Conservation (phyloP, 2,888 invertebrate species). For the Zygaena filipendulae region DNA sequence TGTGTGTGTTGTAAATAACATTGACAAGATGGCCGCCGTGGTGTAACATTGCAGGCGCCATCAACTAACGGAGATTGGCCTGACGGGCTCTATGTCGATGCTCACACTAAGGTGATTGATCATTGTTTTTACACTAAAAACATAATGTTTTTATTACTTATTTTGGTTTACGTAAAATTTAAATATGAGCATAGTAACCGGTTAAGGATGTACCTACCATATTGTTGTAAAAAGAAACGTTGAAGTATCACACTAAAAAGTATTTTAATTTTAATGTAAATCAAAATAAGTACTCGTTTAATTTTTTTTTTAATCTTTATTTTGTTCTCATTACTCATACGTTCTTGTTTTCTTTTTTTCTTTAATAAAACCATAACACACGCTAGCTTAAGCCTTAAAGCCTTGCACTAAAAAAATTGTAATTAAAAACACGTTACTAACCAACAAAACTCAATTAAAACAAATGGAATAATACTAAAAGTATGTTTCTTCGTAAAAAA, state of each 20-base stretch:
- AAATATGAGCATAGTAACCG: constrained; percentile 15
- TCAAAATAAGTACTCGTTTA: no score
- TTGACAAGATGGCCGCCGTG: constrained; percentile 46
- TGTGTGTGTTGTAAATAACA: constrained; percentile 55
- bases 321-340: no score
- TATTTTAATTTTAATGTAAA: no score
- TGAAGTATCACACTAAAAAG: no score
- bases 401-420: constrained; percentile 21
- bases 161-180: constrained; percentile 17
- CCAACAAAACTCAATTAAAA: constrained; percentile 3
- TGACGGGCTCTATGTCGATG: constrained; percentile 56
- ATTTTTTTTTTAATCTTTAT: no score
- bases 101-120: constrained; percentile 59
- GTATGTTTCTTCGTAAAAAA: constrained; percentile 15
- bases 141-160: constrained; percentile 4
- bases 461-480: constrained; percentile 5
- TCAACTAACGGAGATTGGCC: constrained; percentile 57
- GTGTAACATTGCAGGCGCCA: constrained; percentile 45
- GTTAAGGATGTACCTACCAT: no score
- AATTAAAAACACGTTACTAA: constrained; percentile 19
- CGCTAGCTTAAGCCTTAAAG: constrained; percentile 29
- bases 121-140: constrained; percentile 21
- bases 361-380: constrained; percentile 22
- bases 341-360: no score
- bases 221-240: no score